Percentiles rank a stretch among this genome's conserved stretches.
Conservation (phyloP, 2,113 vertebrate genomes). For the Siphamia tubifer region DNA sequence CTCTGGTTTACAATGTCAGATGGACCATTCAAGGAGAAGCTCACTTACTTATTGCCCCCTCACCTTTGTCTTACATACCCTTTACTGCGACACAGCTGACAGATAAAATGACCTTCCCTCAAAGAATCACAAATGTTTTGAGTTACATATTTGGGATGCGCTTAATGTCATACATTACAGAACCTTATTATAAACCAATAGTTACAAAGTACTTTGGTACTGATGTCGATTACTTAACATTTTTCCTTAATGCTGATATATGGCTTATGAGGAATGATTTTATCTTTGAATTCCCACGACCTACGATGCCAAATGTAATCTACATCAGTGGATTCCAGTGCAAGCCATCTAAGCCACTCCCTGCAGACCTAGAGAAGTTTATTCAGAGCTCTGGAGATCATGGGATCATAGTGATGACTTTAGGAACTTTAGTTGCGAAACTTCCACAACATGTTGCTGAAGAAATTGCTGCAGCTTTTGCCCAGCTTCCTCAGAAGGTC, state of each 20-base stretch:
- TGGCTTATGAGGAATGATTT: constrained; percentile 79
- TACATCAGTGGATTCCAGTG: constrained; percentile 71
- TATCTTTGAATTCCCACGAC: constrained; percentile 72
- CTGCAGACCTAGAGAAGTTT: constrained; percentile 57
- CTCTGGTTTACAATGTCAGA: constrained; percentile 74
- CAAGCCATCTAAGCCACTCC: constrained; percentile 43
- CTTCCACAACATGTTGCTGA: constrained; percentile 58
- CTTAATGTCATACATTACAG: constrained; percentile 13
- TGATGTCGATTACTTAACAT: constrained; percentile 63
- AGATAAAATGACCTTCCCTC: constrained; percentile 75
- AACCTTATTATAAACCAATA: constrained; percentile 59
- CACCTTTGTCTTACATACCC: constrained; percentile 75
- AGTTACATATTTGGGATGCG: constrained; percentile 33
- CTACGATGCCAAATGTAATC: constrained; percentile 66
- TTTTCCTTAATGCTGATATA: constrained; percentile 73
- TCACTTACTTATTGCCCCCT: constrained; percentile 73
- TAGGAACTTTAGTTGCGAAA: constrained; percentile 62
- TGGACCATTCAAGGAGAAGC: constrained; percentile 78
- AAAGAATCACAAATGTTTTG: constrained; percentile 70
- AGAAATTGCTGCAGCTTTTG: constrained; percentile 75
- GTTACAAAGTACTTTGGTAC: constrained; percentile 69
- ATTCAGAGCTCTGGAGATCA: constrained; percentile 72
- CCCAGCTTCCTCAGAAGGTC: constrained; percentile 74
- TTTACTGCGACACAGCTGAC: constrained; percentile 66
- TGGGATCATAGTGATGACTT: constrained; percentile 72